These are phyloP conservation scores for Phyto melanocephala DNA, from an alignment of 2,888 invertebrate species.

Conservation along the genomic window DNA sequence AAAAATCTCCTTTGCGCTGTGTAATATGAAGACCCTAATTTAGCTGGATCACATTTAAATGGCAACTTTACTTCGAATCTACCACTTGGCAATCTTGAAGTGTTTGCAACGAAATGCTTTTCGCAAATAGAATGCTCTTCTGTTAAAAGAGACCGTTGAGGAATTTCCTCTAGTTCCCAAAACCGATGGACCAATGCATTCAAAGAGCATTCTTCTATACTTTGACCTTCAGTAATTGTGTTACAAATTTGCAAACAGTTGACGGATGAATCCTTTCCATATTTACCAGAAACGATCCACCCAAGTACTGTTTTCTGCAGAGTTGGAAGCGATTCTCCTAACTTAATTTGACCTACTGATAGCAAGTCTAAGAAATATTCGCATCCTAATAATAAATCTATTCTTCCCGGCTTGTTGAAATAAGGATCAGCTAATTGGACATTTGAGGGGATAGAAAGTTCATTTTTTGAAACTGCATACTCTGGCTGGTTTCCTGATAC, in stretches of 20 bases:
- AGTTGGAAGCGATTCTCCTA: constrained; percentile 2
- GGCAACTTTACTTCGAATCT: constrained; percentile 49
- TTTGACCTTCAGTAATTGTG: background rate
- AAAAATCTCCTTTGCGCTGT: constrained; percentile 56
- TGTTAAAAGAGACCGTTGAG: background rate
- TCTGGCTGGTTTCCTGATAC: background rate
- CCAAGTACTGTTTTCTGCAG: constrained; percentile 41
- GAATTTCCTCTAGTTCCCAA: constrained; percentile 11
- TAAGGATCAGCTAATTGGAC: constrained; percentile 25
- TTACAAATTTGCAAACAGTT: background rate
- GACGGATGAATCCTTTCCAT: background rate
- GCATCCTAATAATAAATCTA: constrained; percentile 25
- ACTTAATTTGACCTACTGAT: constrained; percentile 30
- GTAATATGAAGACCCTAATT: constrained; percentile 50
- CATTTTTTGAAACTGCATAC: background rate
- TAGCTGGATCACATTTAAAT: constrained; percentile 36
- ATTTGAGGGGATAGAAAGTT: constrained; percentile 8
- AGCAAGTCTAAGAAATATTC: constrained; percentile 36
- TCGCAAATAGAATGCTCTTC: background rate
- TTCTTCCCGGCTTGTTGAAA: background rate
- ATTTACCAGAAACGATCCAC: constrained; percentile 50
- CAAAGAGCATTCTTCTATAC: background rate
- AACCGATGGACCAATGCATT: background rate
- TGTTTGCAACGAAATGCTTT: background rate
- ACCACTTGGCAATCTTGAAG: background rate